These are phyloP conservation scores for Trichopria drosophilae DNA, from an alignment of 2,888 invertebrate genomes.

Conservation along the genomic window DNA sequence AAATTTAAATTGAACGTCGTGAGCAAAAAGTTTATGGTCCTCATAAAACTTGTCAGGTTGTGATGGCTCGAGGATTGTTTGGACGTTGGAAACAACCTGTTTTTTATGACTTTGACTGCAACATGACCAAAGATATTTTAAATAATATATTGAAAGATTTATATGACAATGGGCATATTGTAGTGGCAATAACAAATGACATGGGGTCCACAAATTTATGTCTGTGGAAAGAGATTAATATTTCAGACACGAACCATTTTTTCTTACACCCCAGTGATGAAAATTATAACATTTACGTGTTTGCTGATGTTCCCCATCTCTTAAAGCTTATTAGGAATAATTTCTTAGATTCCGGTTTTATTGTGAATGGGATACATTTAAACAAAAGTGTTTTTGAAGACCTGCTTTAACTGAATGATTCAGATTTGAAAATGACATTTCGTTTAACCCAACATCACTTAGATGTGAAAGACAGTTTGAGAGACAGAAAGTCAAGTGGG, in stretches of 20 bases:
- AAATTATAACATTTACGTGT: background rate
- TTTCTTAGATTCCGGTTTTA: no score
- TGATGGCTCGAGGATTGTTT: constrained; percentile 22
- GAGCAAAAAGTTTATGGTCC: constrained; percentile 21
- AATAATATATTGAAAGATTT: constrained; percentile 14
- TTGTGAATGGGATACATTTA: no score
- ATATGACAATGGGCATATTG: constrained; percentile 19
- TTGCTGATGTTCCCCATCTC: constrained; percentile 11
- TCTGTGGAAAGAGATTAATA: background rate
- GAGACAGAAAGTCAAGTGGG: constrained; percentile 9
- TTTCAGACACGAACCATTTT: no score
- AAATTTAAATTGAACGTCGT: constrained; percentile 15
- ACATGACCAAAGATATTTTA: constrained; percentile 25
- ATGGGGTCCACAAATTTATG: constrained; percentile 11
- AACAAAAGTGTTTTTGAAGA: no score
- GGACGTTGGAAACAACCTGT: constrained; percentile 28
- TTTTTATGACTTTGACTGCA: constrained; percentile 27
- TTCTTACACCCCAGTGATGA: background rate
- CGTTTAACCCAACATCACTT: constrained; percentile 1
- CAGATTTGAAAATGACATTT: background rate
- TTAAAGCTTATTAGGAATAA: constrained; percentile 5
- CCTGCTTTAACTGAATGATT: no score
- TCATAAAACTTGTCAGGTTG: constrained; percentile 15
- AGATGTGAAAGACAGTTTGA: background rate
- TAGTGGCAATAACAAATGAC: constrained; percentile 24